phyloP scores from a whole-genome alignment of 2,797 vertebrate species.

The Enteromius mattozi region DNA sequence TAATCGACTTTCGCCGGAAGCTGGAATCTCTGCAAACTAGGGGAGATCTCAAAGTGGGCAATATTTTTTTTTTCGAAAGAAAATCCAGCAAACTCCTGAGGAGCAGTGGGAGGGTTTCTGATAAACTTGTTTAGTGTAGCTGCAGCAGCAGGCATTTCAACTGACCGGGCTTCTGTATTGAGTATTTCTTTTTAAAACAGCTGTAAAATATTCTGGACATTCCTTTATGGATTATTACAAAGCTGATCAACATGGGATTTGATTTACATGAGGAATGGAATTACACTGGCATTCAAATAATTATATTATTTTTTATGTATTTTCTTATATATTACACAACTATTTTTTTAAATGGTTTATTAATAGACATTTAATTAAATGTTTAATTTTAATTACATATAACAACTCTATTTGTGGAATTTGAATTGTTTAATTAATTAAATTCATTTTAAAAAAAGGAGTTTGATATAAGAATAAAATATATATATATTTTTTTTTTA shows the following conservation, averaged over 20 bases:
- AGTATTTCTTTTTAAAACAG: not conserved
- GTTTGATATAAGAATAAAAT: not conserved
- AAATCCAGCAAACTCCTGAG: not conserved
- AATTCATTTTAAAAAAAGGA: not conserved
- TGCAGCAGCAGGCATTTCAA: not conserved
- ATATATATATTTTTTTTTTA: too few relatives aligned
- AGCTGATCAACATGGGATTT: not conserved
- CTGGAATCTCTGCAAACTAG: conserved; percentile 19
- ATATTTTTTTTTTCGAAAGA: not conserved
- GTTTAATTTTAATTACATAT: not conserved
- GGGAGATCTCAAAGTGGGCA: conserved; percentile 29
- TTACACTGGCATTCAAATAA: not conserved
- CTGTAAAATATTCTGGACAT: not conserved
- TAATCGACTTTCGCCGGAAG: conserved; percentile 27
- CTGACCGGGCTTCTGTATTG: not conserved
- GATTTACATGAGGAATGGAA: not conserved
- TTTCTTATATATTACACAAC: too few relatives aligned
- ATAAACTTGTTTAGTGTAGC: not conserved
- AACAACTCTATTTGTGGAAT: not conserved
- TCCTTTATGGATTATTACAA: not conserved
- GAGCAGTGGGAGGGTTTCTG: not conserved
- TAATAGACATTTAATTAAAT: not conserved
- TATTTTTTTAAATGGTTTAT: too few relatives aligned
- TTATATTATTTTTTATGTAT: too few relatives aligned
- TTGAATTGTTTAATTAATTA: not conserved